Evolutionary conservation across 2,888 invertebrate genomes (phyloP).

Genomic region (Brachyptera risi): DNA sequence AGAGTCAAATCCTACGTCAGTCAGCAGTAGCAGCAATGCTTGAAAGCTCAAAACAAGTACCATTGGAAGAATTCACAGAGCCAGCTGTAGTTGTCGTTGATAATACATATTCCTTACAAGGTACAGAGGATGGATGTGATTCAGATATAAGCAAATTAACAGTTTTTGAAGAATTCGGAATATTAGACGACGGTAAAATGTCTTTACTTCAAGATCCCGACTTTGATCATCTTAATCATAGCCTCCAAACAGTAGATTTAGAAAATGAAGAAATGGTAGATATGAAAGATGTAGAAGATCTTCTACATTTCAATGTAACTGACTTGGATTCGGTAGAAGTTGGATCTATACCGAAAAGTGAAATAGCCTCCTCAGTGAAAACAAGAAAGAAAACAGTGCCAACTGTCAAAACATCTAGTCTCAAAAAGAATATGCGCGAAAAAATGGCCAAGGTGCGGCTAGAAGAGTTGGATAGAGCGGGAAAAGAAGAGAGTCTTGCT

Average conservation of each 20-base stretch:
- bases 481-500: conserved; percentile 53
- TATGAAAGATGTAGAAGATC: conserved; percentile 8
- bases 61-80: conserved; percentile 38
- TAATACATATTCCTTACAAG: conserved; percentile 39
- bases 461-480: conserved; percentile 45
- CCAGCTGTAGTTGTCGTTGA: conserved; percentile 46
- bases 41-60: conserved; percentile 18
- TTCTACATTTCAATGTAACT: conserved; percentile 37
- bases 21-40: background rate
- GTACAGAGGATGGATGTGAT: background rate
- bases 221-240: background rate
- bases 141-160: background rate
- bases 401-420: conserved; percentile 30
- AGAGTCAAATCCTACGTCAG: conserved; percentile 29
- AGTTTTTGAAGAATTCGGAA: background rate
- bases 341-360: conserved; percentile 38
- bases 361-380: too few relatives aligned
- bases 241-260: background rate
- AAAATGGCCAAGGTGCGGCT: conserved; percentile 43
- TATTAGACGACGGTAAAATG: background rate
- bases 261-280: too few relatives aligned
- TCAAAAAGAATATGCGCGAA: conserved; percentile 38
- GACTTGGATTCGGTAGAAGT: conserved; percentile 49
- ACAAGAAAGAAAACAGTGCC: conserved; percentile 25
- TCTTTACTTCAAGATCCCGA: background rate